A percentile compares a stretch with the other conserved stretches of the same genome.
Evolutionary conservation across 2,113 vertebrate species (phyloP).

Genomic region (Phalacrocorax brasilianus): DNA sequence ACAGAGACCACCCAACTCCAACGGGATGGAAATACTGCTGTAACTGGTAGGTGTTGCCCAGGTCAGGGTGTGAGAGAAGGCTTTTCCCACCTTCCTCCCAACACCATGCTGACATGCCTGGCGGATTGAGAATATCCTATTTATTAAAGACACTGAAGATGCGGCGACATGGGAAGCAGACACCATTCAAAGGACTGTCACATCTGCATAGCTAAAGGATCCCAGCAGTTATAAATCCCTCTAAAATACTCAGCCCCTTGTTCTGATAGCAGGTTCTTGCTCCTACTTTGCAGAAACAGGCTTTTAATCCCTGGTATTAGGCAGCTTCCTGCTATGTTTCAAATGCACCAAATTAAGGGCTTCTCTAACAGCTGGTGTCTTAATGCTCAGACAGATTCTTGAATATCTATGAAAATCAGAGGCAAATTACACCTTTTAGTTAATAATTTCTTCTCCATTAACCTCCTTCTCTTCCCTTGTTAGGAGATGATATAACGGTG

Average conservation of each 20-base stretch:
- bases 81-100: not conserved
- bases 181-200: slow-evolving; percentile 57
- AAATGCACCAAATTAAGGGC: slow-evolving; percentile 61
- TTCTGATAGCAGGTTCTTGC: slow-evolving; percentile 52
- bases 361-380: slow-evolving; percentile 62
- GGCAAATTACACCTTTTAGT: slow-evolving; percentile 66
- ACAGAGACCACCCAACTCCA: not conserved
- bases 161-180: slow-evolving; percentile 21
- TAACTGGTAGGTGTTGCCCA: not conserved
- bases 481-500: slow-evolving; percentile 57
- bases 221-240: slow-evolving; percentile 60
- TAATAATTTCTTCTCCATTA: slow-evolving; percentile 67
- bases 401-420: slow-evolving; percentile 64
- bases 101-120: not conserved
- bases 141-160: slow-evolving; percentile 48
- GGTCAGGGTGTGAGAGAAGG: not conserved
- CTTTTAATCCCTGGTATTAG: slow-evolving; percentile 58
- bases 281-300: slow-evolving; percentile 46
- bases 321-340: slow-evolving; percentile 53
- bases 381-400: slow-evolving; percentile 49
- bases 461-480: slow-evolving; percentile 50
- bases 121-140: slow-evolving; percentile 36
- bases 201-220: slow-evolving; percentile 61
- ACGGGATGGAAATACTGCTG: not conserved
- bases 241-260: slow-evolving; percentile 66